Percentiles rank a stretch among this genome's conserved stretches.
phyloP scores from a whole-genome alignment of 2,797 vertebrate genomes.

The Perdix hodgsoniae region DNA sequence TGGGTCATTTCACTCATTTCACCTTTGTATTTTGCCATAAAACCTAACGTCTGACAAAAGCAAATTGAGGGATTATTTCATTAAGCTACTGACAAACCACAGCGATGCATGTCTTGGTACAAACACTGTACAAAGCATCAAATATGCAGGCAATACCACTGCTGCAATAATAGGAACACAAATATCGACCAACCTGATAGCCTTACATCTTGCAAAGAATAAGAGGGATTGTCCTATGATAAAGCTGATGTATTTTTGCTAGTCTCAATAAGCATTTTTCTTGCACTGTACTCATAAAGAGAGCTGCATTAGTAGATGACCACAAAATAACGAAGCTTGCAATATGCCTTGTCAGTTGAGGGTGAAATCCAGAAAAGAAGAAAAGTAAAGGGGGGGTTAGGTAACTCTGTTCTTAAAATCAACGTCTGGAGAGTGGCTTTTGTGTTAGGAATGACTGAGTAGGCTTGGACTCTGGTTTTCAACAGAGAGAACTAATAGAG shows the following conservation, averaged over 20 bases:
- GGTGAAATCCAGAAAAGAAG: not conserved
- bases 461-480: not conserved
- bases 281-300: fast-evolving
- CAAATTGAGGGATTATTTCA: not conserved
- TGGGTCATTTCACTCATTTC: not conserved
- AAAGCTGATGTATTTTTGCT: not conserved
- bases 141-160: not conserved
- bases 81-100: not conserved
- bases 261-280: not conserved
- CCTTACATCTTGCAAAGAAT: not conserved
- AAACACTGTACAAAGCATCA: fast-evolving
- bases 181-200: not conserved
- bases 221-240: not conserved
- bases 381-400: not conserved
- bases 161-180: not conserved
- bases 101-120: fast-evolving
- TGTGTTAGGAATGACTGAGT: not conserved
- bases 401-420: not conserved
- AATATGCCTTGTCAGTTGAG: not conserved
- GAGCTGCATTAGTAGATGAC: not conserved
- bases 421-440: not conserved
- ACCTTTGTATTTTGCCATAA: not conserved
- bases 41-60: not conserved
- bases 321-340: not conserved
- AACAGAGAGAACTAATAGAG: not conserved